Percentiles rank a stretch among this genome's conserved stretches.
Conservation (phyloP, 2,888 invertebrate genomes). For the Unio pictorum region DNA sequence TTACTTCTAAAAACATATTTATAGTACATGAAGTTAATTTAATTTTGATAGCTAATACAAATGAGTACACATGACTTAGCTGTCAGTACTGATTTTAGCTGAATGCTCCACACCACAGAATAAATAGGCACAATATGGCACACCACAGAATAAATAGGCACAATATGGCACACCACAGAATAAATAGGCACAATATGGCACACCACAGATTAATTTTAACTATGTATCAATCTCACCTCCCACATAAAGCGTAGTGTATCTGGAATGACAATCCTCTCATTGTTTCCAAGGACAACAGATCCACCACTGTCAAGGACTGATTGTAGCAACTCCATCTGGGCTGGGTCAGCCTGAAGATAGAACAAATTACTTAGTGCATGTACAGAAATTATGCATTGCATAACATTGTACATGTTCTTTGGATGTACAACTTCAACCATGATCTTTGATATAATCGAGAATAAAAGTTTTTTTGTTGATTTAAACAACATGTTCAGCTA, state of each 20-base stretch:
- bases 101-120: background rate
- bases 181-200: background rate
- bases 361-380: slow-evolving; percentile 1
- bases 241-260: slow-evolving; percentile 67
- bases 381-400: background rate
- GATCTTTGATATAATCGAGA: too few relatives aligned
- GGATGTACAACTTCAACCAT: too few relatives aligned
- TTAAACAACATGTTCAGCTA: too few relatives aligned
- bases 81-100: background rate
- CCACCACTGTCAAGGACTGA: slow-evolving; percentile 61
- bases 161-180: background rate
- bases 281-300: slow-evolving; percentile 67
- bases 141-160: background rate
- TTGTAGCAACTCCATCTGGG: slow-evolving; percentile 66
- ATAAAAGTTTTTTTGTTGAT: too few relatives aligned
- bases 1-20: too few relatives aligned
- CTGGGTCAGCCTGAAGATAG: slow-evolving; percentile 56
- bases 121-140: background rate
- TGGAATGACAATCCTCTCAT: slow-evolving; percentile 63
- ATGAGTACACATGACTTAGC: background rate
- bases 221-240: slow-evolving; percentile 58
- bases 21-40: too few relatives aligned
- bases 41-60: background rate
- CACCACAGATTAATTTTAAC: background rate
- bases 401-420: too few relatives aligned